Base-by-base conservation (phyloP, 2,113 vertebrate genomes). In the Ceuthmochares aereus region DNA sequence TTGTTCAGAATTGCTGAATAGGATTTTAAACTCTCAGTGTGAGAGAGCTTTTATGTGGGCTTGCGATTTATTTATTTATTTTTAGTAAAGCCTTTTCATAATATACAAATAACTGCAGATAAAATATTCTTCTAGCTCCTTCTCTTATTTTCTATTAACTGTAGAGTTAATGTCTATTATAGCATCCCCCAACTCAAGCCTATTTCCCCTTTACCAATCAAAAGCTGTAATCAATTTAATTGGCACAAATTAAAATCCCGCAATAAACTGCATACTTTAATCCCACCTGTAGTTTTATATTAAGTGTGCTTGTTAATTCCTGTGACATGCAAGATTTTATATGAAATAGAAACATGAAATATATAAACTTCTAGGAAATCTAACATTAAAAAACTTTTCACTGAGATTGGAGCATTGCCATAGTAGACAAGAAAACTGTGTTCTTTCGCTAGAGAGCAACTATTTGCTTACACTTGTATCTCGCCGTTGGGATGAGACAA, bases 281-380 rank as follows among this genome's bases (percentile, higher is more conserved):
- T 79, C 8, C 2, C 2, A 34, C 30, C 19, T 69, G 26, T 51
- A n/a, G n/a, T 11, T 73, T 85, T 81, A 40, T 45, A 15, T 70
- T 6, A 87, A 59, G 22, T 6, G 7, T 42, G 19, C 40, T 19
- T 51, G 17, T 51, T 51, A 51, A 40, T 75, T 83, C 67, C 27
- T 1, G 0, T n/a, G n/a, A 42, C 0, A 0, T 45, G 27, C 15
- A 47, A 49, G 9, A 3, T 76, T 91, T 89, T 58, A 10, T 55
- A 25, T 56, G 20, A 78, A 89, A 43, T 30, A 19, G 6, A 62
- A 52, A 17, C 23, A 54, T 49, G 25, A 81, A 54, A 45, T 36
- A 6, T 8, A 15, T 58, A 0, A 26, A 30, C 59, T 40, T 49
- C 81, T 42, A 70, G 42, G 32, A 67, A 54, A 52, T 25, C 4